A percentile compares a stretch with the other conserved stretches of the same genome.
Conservation (phyloP, 1,140 invertebrate genomes). For the Drosophila sulfurigaster region DNA sequence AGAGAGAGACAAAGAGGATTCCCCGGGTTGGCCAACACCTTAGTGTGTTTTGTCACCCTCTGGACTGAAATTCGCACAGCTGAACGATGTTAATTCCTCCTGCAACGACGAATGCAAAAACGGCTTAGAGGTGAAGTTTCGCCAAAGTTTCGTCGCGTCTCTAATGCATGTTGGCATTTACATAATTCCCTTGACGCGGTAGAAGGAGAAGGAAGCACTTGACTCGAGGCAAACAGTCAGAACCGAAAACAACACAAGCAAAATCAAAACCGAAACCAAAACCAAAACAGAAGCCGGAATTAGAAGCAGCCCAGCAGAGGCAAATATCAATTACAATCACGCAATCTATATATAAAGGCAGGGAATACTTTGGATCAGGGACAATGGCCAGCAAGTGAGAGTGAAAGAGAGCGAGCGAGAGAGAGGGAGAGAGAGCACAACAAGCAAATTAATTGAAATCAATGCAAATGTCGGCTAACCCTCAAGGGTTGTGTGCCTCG, state of each 20-base stretch:
- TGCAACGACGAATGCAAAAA: slow-evolving; percentile 33
- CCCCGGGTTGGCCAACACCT: slow-evolving; percentile 57
- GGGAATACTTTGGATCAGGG: slow-evolving; percentile 35
- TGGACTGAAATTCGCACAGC: slow-evolving; percentile 72
- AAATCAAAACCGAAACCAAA: slow-evolving; percentile 5
- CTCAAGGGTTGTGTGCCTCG: slow-evolving; percentile 65
- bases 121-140: slow-evolving; percentile 31
- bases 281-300: slow-evolving; percentile 32
- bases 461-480: slow-evolving; percentile 72
- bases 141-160: slow-evolving; percentile 45
- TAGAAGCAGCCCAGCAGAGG: slow-evolving; percentile 26
- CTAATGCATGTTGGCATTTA: slow-evolving; percentile 78
- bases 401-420: neutral
- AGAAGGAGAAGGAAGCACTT: slow-evolving; percentile 44
- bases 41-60: slow-evolving; percentile 61
- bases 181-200: slow-evolving; percentile 63
- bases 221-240: slow-evolving; percentile 60
- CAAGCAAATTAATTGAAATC: slow-evolving; percentile 83
- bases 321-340: slow-evolving; percentile 83
- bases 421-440: slow-evolving; percentile 38
- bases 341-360: slow-evolving; percentile 60
- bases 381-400: slow-evolving; percentile 27
- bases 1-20: slow-evolving; percentile 53
- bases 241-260: slow-evolving; percentile 13
- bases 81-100: slow-evolving; percentile 63